These are phyloP conservation scores for Lordiphosa clarofinis DNA, from an alignment of 1,140 invertebrate genomes.

Conservation along the genomic window DNA sequence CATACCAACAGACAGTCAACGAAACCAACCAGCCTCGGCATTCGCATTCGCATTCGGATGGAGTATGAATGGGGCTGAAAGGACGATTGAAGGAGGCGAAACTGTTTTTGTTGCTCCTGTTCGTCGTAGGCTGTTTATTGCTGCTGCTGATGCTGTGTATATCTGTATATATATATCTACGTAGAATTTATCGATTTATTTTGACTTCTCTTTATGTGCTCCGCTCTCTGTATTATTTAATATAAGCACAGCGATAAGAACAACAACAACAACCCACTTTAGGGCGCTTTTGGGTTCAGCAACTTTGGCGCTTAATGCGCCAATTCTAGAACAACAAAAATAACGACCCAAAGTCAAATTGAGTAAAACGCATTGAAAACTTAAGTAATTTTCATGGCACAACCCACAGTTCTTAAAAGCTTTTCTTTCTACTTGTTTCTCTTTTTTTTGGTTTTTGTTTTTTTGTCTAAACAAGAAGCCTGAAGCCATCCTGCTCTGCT, in stretches of 20 bases:
- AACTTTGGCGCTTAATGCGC: constrained; percentile 67
- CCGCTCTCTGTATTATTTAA: constrained; percentile 59
- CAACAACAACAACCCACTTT: constrained; percentile 51
- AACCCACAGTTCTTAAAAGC: constrained; percentile 53
- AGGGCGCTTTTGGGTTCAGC: constrained; percentile 33
- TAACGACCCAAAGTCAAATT: constrained; percentile 72
- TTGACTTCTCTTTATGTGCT: constrained; percentile 66
- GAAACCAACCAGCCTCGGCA: constrained; percentile 39
- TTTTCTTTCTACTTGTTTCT: constrained; percentile 18
- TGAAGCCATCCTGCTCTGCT: constrained; percentile 7
- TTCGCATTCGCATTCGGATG: constrained; percentile 44
- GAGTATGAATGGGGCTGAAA: constrained; percentile 65
- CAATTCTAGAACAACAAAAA: constrained; percentile 59
- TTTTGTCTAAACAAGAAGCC: constrained; percentile 25
- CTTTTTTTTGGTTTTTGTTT: neutral
- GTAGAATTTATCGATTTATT: constrained; percentile 74
- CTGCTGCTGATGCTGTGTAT: constrained; percentile 28
- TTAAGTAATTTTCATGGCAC: constrained; percentile 67
- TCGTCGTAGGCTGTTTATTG: constrained; percentile 69
- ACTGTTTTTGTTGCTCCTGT: constrained; percentile 31
- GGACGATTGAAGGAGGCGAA: constrained; percentile 72
- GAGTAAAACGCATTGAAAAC: constrained; percentile 75
- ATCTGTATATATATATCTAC: constrained; percentile 56
- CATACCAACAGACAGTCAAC: constrained; percentile 10
- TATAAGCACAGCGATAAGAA: constrained; percentile 54